phyloP scores from a whole-genome alignment of 1,140 invertebrate genomes.

The Ladona fulva region DNA sequence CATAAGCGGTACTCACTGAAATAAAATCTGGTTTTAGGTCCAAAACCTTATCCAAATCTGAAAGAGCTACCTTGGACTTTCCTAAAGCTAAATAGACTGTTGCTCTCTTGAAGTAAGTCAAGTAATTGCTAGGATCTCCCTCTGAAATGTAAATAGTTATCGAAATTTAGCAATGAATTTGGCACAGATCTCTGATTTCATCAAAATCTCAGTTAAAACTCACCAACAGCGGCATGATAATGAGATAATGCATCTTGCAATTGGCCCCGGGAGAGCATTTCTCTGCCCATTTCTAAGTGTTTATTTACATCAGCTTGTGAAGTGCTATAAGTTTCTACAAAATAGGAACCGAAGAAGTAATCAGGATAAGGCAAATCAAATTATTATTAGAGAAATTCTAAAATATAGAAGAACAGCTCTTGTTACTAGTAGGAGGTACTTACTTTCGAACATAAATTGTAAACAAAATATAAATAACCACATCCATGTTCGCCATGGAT shows the following conservation, averaged over 20 bases:
- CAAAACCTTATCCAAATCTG: slow-evolving; percentile 86
- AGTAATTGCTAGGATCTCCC: slow-evolving; percentile 90
- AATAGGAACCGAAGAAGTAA: not conserved
- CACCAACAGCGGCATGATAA: slow-evolving; percentile 96
- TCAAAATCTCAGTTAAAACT: slow-evolving; percentile 32
- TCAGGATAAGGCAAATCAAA: no score
- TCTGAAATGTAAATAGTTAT: slow-evolving; percentile 52
- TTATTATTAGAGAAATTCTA: no score
- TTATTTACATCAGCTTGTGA: slow-evolving; percentile 63
- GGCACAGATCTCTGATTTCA: not conserved
- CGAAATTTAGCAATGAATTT: slow-evolving; percentile 18
- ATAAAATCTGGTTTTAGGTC: slow-evolving; percentile 92
- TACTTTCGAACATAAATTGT: not conserved
- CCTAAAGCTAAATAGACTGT: slow-evolving; percentile 94
- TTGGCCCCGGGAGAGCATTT: slow-evolving; percentile 83
- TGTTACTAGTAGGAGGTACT: not conserved
- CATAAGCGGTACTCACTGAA: slow-evolving; percentile 43
- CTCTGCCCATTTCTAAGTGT: slow-evolving; percentile 86
- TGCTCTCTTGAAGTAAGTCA: slow-evolving; percentile 89
- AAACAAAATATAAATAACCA: not conserved
- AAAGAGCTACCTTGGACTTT: slow-evolving; percentile 88
- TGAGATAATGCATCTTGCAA: slow-evolving; percentile 93
- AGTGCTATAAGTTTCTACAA: not conserved
- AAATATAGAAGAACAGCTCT: no score
- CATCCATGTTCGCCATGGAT: not conserved